phyloP scores from a whole-genome alignment of 2,888 invertebrate genomes.

The Trissolcus japonicus region DNA sequence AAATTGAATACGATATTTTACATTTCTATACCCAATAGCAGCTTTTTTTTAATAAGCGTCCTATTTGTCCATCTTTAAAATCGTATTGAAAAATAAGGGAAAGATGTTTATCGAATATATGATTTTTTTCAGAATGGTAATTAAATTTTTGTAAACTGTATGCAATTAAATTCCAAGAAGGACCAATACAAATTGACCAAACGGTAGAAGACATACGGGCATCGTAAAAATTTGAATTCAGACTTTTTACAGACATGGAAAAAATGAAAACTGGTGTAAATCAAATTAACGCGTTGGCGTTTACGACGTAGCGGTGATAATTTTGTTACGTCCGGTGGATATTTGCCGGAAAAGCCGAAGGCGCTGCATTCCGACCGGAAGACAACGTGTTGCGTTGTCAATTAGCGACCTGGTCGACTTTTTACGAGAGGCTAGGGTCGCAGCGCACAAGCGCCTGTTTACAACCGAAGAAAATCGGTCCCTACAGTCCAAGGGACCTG shows the following conservation, averaged over 20 bases:
- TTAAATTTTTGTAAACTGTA: no score
- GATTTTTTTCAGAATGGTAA: no score
- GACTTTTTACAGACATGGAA: background rate
- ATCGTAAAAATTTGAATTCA: background rate
- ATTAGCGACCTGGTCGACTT: slow-evolving; percentile 63
- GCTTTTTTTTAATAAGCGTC: no score
- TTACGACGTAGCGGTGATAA: slow-evolving; percentile 12
- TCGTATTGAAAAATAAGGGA: no score
- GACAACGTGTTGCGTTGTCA: slow-evolving; percentile 72
- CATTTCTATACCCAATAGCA: background rate
- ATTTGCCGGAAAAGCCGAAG: slow-evolving; percentile 7
- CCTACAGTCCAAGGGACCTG: slow-evolving; percentile 64
- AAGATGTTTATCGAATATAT: no score
- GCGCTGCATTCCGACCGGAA: slow-evolving; percentile 48
- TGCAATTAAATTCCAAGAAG: no score
- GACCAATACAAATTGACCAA: no score
- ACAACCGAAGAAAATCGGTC: slow-evolving; percentile 69
- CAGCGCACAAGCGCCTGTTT: slow-evolving; percentile 63
- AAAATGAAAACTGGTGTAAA: slow-evolving; percentile 22
- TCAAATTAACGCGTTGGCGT: slow-evolving; percentile 35
- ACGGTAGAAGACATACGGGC: no score
- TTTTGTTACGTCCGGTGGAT: slow-evolving; percentile 11
- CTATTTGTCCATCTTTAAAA: no score
- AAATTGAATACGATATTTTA: background rate
- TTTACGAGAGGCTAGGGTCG: slow-evolving; percentile 59